Evolutionary conservation across 2,888 invertebrate genomes (phyloP), one percentile per base, ranked within the genome.

Genomic region (Cantharis flavilabris): DNA sequence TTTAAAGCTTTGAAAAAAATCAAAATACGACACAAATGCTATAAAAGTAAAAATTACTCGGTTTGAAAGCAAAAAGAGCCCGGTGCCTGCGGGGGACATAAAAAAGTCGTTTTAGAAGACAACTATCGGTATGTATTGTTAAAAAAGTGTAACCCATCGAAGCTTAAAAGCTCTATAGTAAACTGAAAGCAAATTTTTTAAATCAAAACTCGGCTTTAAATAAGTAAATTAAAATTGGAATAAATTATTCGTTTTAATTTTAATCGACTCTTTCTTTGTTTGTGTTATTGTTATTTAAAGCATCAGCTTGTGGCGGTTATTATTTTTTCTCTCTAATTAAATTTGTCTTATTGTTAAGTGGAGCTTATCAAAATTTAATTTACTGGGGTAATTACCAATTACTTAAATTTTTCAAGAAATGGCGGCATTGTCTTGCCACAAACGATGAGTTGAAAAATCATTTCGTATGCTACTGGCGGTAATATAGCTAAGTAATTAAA

Each of bases 21-120:
- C n/a, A 67, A 67, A 49, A 49, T 49, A 49, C 49, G 49, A n/a
- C 65, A 67, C 20, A 67, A 33, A 72, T 33, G 72, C 71, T 71
- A 72, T 74, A 76, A 78, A 78, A 69, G 71, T 72, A 62, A 65
- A 70, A 69, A 76, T 71, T 78, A 76, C 73, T 78, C 75, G 73
- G 76, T 74, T 76, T 77, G 76, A 75, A 77, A 69, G 70, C 71
- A 71, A 70, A 81, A 81, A 81, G 80, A 75, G 67, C 77, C 81
- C 81, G 80, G 77, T 75, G 79, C 81, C 81, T 70, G 72, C 75
- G 81, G 80, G 77, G 70, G 70, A 76, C 76, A 73, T 78, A 78
- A 79, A 80, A 79, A 78, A 79, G 78, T 63, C 73, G 73, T 73
- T 76, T 70, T 62, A 71, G 20, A 69, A 75, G 75, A 78, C 76